These are phyloP conservation scores for Drosophila conformis DNA, from an alignment of 2,888 invertebrate genomes.

Conservation along the genomic window DNA sequence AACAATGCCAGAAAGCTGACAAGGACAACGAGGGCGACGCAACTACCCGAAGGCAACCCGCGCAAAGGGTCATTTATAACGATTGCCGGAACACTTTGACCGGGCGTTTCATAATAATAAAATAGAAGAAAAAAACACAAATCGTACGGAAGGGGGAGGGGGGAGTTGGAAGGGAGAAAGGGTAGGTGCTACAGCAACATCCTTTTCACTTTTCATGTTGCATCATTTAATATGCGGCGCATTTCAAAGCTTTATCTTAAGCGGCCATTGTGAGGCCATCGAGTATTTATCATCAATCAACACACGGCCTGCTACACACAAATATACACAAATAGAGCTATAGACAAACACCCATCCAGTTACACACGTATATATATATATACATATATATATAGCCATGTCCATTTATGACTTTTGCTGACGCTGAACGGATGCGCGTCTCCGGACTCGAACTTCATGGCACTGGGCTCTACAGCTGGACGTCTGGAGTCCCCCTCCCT, in stretches of 20 bases:
- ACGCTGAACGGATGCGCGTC: conserved; percentile 54
- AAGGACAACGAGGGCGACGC: conserved; percentile 30
- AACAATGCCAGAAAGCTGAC: conserved; percentile 59
- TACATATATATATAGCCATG: conserved; percentile 31
- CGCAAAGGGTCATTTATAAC: conserved; percentile 79
- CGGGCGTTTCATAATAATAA: conserved; percentile 71
- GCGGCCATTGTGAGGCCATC: conserved; percentile 60
- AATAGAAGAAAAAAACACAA: conserved; percentile 48
- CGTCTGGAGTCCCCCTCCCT: neutral
- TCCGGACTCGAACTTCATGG: conserved; percentile 31
- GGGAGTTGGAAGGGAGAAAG: neutral
- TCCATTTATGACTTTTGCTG: conserved; percentile 74
- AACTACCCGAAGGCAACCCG: conserved; percentile 44
- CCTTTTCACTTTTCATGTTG: conserved; percentile 73
- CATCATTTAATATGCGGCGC: conserved; percentile 80
- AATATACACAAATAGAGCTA: conserved; percentile 11
- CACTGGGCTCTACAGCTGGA: conserved; percentile 23
- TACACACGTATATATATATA: neutral
- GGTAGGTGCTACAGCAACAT: conserved; percentile 33
- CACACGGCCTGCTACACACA: conserved; percentile 62
- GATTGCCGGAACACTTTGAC: conserved; percentile 48
- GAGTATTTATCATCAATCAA: conserved; percentile 80
- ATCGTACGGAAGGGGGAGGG: neutral
- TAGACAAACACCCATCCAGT: conserved; percentile 9
- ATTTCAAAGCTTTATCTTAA: conserved; percentile 80